These are phyloP conservation scores for Drosophila koepferae DNA, from an alignment of 2,888 invertebrate genomes.

Conservation along the genomic window DNA sequence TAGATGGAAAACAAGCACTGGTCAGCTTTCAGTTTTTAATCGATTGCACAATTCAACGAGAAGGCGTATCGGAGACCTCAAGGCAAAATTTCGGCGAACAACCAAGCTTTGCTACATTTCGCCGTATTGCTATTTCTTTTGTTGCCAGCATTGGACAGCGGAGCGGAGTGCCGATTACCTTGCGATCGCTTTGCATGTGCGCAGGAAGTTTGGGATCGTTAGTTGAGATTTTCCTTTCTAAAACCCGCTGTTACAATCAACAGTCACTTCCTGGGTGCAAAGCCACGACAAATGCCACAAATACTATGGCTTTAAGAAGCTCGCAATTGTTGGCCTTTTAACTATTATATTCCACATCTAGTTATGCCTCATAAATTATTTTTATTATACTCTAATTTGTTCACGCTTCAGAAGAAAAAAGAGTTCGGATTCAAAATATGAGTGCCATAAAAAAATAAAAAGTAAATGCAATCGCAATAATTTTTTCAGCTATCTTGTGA, in stretches of 20 bases:
- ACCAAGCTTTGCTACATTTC: constrained; percentile 33
- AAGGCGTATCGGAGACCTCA: constrained; percentile 43
- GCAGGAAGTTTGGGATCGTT: constrained; percentile 43
- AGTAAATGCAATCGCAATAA: constrained; percentile 5
- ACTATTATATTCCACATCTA: neutral
- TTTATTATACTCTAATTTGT: neutral
- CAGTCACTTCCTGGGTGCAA: constrained; percentile 54
- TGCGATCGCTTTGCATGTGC: constrained; percentile 48
- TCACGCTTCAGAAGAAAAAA: neutral
- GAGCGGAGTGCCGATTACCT: constrained; percentile 19
- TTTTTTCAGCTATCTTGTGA: neutral
- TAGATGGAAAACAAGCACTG: constrained; percentile 56
- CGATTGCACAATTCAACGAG: constrained; percentile 52
- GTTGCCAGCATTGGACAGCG: constrained; percentile 27
- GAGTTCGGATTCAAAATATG: neutral
- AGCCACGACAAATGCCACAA: constrained; percentile 17
- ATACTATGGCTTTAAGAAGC: constrained; percentile 13
- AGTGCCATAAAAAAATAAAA: neutral
- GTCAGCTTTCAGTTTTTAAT: constrained; percentile 51
- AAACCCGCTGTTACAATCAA: constrained; percentile 22
- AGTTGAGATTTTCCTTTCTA: constrained; percentile 63
- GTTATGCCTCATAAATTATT: neutral
- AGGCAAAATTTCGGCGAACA: constrained; percentile 17
- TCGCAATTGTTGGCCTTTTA: neutral
- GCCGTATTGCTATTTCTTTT: constrained; percentile 33